A percentile compares a stretch with the other conserved stretches of the same genome.
Conservation (phyloP, 2,888 invertebrate genomes). For the Parnassius smintheus region DNA sequence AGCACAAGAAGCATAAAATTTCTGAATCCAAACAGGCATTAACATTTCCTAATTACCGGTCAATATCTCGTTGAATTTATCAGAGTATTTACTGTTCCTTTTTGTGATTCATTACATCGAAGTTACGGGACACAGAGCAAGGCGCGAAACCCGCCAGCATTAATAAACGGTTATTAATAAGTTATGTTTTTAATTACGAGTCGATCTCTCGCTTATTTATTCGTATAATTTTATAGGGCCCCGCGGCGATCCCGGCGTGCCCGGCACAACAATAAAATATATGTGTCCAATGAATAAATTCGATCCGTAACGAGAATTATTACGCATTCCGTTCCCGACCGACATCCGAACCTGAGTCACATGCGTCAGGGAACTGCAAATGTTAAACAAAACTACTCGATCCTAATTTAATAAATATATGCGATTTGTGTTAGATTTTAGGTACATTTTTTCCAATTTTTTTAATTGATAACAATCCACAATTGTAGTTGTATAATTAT, state of each 20-base stretch:
- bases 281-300: conserved; percentile 72
- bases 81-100: conserved; percentile 4
- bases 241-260: conserved; percentile 61
- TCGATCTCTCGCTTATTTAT: conserved; percentile 74
- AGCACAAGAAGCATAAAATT: no score
- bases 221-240: conserved; percentile 78
- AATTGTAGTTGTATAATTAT: no score
- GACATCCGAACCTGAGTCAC: conserved; percentile 34
- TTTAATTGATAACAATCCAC: no score
- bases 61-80: no score
- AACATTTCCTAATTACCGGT: no score
- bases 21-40: no score
- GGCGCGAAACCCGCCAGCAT: conserved; percentile 73
- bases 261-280: conserved; percentile 70
- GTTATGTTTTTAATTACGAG: conserved; percentile 79
- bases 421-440: no score
- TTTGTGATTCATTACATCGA: conserved; percentile 28
- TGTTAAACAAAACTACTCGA: neutral
- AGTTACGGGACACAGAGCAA: conserved; percentile 33
- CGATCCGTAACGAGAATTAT: conserved; percentile 75
- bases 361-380: conserved; percentile 4
- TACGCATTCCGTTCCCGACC: conserved; percentile 58
- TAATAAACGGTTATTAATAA: conserved; percentile 79
- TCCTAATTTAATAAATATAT: no score
- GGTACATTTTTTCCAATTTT: no score